These are phyloP conservation scores for Micrasema minimum DNA, from an alignment of 1,140 invertebrate species.

Conservation along the genomic window DNA sequence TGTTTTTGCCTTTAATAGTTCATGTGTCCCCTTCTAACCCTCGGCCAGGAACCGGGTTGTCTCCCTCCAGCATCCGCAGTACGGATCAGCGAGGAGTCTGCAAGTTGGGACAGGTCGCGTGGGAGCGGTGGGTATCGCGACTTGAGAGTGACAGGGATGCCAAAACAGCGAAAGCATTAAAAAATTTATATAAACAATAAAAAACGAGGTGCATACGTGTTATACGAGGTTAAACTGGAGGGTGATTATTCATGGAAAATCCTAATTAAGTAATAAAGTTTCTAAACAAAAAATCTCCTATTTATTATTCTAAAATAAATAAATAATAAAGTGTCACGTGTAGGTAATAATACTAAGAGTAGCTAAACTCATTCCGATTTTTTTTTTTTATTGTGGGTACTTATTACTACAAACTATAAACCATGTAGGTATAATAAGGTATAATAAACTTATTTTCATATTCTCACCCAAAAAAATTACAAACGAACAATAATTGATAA, in stretches of 20 bases:
- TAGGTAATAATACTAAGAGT: too few species aligned
- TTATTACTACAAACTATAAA: too few species aligned
- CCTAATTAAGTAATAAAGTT: not conserved
- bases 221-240: not conserved
- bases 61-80: slow-evolving; percentile 28
- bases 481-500: too few species aligned
- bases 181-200: not conserved
- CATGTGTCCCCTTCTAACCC: not conserved
- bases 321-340: too few species aligned
- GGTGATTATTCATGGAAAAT: not conserved
- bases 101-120: slow-evolving; percentile 32
- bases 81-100: too few species aligned
- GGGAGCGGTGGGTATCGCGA: slow-evolving; percentile 24
- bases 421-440: too few species aligned
- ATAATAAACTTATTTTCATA: too few species aligned
- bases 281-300: not conserved
- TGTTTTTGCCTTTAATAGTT: slow-evolving; percentile 10
- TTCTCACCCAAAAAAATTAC: too few species aligned
- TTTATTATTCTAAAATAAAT: not conserved
- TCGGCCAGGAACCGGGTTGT: not conserved
- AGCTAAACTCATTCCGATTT: too few species aligned
- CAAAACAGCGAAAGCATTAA: not conserved
- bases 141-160: slow-evolving; percentile 13
- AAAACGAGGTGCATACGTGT: not conserved
- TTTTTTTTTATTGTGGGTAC: too few species aligned